A percentile compares a stretch with the other conserved stretches of the same genome.
Evolutionary conservation across 2,888 invertebrate species (phyloP).

Genomic region (Clistopyga incitator): DNA sequence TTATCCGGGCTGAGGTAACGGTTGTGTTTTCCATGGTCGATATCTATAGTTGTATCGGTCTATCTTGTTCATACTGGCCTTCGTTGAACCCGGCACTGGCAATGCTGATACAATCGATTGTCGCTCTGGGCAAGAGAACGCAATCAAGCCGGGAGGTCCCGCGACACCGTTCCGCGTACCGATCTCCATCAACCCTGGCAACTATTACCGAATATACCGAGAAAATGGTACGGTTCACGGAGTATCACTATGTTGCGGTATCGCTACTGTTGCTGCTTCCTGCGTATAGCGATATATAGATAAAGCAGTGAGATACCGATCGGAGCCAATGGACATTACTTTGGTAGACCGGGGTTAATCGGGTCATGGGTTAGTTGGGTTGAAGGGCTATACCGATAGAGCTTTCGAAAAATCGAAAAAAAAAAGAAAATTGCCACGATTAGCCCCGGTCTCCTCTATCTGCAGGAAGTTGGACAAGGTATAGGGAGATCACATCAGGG

Average conservation of each 20-base stretch:
- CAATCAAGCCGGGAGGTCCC: conserved; percentile 58
- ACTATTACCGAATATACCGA: conserved; percentile 37
- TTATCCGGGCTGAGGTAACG: conserved; percentile 30
- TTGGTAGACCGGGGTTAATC: neutral
- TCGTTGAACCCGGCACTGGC: neutral
- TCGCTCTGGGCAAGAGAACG: conserved; percentile 61
- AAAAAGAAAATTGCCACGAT: no score
- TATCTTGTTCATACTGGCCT: neutral
- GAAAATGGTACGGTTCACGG: conserved; percentile 29
- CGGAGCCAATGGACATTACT: neutral
- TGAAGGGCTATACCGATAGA: no score
- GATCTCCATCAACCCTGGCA: conserved; percentile 41
- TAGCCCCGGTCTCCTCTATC: neutral
- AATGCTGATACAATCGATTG: conserved; percentile 66
- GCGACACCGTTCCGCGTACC: conserved; percentile 48
- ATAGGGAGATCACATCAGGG: conserved; percentile 10
- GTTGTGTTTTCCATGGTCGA: conserved; percentile 19
- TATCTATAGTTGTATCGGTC: conserved; percentile 1
- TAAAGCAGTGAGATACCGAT: neutral
- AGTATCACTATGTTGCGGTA: neutral
- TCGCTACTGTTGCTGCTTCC: neutral
- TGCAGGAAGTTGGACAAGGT: neutral
- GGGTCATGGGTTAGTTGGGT: no score
- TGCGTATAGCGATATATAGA: neutral
- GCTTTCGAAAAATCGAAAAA: no score